Percentiles rank a stretch among this genome's conserved stretches.
These are phyloP conservation scores for Noctua janthina DNA, from an alignment of 2,888 invertebrate species.

Conservation along the genomic window DNA sequence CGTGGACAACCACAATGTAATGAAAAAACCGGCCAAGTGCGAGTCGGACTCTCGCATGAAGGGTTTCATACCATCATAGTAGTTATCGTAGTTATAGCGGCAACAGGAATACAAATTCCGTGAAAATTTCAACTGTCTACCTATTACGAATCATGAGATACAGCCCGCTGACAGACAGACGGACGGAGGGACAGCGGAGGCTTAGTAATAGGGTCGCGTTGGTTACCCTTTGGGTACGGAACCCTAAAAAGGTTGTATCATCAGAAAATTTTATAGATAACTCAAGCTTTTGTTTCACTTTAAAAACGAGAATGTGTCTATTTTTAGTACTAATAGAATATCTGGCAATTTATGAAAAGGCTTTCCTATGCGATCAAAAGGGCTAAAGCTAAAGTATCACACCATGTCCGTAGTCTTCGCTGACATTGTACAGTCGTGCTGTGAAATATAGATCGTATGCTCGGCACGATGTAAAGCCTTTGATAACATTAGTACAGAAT, in stretches of 20 bases:
- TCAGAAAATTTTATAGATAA: not conserved
- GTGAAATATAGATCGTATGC: slow-evolving; percentile 70
- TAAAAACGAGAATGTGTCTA: not conserved
- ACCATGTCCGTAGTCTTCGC: slow-evolving; percentile 44
- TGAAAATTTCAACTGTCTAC: no score
- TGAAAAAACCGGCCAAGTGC: no score
- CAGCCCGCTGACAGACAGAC: no score
- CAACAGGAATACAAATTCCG: no score
- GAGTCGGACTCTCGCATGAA: no score
- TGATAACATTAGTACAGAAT: slow-evolving; percentile 64
- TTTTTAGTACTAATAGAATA: not conserved
- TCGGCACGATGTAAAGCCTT: slow-evolving; percentile 65
- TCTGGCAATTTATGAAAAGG: not conserved
- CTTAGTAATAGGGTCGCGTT: no score
- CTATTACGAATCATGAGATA: no score
- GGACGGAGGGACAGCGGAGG: no score
- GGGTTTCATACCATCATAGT: no score
- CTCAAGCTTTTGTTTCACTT: not conserved
- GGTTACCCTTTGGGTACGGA: no score
- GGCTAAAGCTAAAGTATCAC: slow-evolving; percentile 2
- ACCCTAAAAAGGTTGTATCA: not conserved
- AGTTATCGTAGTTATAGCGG: no score
- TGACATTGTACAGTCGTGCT: slow-evolving; percentile 66
- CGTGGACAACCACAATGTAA: not conserved
- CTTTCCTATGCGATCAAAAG: not conserved